Conservation (phyloP, 2,888 invertebrate species). For the Amphipyra tragopoginis region DNA sequence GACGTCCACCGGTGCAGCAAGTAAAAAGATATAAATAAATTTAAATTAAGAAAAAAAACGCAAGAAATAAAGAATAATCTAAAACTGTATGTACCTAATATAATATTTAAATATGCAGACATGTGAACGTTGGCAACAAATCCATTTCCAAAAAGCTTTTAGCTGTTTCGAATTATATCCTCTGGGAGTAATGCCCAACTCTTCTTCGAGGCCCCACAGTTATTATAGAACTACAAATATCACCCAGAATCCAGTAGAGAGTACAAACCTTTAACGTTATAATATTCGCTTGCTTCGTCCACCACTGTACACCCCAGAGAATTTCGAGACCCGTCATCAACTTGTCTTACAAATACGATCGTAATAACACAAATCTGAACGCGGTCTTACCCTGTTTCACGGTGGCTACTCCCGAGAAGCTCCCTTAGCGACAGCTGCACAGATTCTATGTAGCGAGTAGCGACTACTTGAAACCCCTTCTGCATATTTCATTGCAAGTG, state of each 20-base stretch:
- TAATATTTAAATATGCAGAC: no score
- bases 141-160: no score
- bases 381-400: slow-evolving; percentile 55
- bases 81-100: no score
- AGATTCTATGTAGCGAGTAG: slow-evolving; percentile 47
- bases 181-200: no score
- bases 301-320: slow-evolving; percentile 16
- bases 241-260: neutral
- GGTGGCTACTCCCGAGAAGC: slow-evolving; percentile 47
- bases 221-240: no score
- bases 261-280: slow-evolving; percentile 1
- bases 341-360: slow-evolving; percentile 44
- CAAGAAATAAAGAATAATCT: no score
- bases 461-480: slow-evolving; percentile 40
- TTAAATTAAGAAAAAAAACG: no score
- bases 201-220: no score
- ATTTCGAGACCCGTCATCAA: slow-evolving; percentile 29
- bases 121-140: no score
- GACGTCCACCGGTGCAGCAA: no score
- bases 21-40: no score
- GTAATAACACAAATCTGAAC: slow-evolving; percentile 50
- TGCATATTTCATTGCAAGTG: slow-evolving; percentile 65
- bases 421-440: slow-evolving; percentile 46
- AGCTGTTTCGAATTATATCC: no score
- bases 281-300: slow-evolving; percentile 2